phyloP scores from a whole-genome alignment of 2,888 invertebrate species.

The Caenorhabditis japonica region DNA sequence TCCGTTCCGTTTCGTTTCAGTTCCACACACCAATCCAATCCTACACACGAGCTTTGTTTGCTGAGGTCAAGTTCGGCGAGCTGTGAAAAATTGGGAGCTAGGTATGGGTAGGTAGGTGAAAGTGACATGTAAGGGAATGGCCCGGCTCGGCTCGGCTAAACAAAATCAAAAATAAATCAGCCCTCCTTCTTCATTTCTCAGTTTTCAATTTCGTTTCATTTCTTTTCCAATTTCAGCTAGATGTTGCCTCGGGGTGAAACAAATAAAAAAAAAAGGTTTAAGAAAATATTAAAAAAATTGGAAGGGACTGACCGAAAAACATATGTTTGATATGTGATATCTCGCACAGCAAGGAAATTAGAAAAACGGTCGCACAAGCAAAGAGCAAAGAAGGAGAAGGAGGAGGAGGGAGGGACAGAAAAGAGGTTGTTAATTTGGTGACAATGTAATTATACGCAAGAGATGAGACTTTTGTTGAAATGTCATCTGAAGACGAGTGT shows the following conservation, averaged over 20 bases:
- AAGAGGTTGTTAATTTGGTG: no score
- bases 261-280: no score
- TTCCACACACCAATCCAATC: no score
- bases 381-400: no score
- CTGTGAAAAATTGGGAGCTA: conserved; percentile 8
- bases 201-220: no score
- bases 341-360: background rate
- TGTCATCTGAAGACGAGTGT: conserved; percentile 25
- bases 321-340: conserved; percentile 47
- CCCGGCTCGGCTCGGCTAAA: no score
- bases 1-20: conserved; percentile 33
- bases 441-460: no score
- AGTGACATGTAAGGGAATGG: background rate
- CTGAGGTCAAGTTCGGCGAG: conserved; percentile 29
- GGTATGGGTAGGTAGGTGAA: background rate
- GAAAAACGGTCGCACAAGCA: no score
- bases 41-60: conserved; percentile 31
- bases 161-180: conserved; percentile 21
- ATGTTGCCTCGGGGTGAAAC: no score
- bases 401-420: no score
- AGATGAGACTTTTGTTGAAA: conserved; percentile 6
- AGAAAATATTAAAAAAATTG: no score
- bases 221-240: no score
- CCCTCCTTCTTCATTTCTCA: background rate
- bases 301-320: conserved; percentile 9